phyloP scores from a whole-genome alignment of 1,140 invertebrate species.

The Dinothrombium tinctorium region DNA sequence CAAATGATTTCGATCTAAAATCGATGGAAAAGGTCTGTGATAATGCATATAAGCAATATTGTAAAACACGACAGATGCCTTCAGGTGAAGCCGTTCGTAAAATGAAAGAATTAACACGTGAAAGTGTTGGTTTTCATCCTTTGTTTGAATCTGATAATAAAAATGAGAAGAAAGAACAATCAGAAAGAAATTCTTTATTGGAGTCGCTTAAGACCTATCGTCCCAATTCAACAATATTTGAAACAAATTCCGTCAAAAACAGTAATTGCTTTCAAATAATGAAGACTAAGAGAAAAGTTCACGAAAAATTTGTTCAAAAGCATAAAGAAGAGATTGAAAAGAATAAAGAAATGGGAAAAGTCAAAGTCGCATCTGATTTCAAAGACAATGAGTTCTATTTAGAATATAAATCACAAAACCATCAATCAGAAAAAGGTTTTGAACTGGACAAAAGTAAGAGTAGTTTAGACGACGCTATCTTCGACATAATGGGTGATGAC shows the following conservation, averaged over 20 bases:
- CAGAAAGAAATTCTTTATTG: conserved; percentile 27
- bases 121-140: conserved; percentile 31
- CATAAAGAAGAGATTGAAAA: conserved; percentile 7
- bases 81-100: conserved; percentile 66
- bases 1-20: conserved; percentile 45
- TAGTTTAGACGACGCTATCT: conserved; percentile 40
- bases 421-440: conserved; percentile 62
- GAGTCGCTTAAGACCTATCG: conserved; percentile 55
- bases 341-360: conserved; percentile 16
- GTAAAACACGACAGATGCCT: conserved; percentile 55
- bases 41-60: conserved; percentile 76
- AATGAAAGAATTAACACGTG: conserved; percentile 37
- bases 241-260: conserved; percentile 56
- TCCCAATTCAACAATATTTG: conserved; percentile 78
- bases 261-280: conserved; percentile 24
- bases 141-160: conserved; percentile 21
- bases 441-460: conserved; percentile 39
- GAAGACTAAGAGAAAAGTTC: conserved; percentile 25
- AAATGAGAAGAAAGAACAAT: conserved; percentile 9
- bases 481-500: conserved; percentile 58
- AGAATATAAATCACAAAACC: conserved; percentile 56
- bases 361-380: too few relatives aligned
- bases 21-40: conserved; percentile 46
- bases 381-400: conserved; percentile 56
- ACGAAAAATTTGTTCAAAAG: conserved; percentile 17